Evolutionary conservation across 2,888 invertebrate species (phyloP).

Genomic region (Desoria tigrina): DNA sequence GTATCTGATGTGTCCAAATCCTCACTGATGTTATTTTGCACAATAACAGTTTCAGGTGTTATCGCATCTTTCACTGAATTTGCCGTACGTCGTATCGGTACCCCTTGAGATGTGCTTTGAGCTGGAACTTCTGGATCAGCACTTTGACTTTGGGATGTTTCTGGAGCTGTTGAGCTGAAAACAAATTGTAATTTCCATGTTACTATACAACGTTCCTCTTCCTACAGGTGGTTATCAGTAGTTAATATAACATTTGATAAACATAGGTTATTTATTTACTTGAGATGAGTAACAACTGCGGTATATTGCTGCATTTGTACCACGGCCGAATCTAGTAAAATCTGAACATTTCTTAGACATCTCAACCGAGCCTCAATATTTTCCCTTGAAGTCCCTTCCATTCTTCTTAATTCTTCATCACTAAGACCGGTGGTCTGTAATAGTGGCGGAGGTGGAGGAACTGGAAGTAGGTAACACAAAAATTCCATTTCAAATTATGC

Average conservation of each 20-base stretch:
- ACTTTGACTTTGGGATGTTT: no score
- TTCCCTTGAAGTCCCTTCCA: constrained; percentile 87
- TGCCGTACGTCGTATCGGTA: no score
- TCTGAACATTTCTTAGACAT: constrained; percentile 78
- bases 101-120: not conserved
- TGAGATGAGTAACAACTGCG: constrained; percentile 42
- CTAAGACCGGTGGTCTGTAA: constrained; percentile 70
- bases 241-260: not conserved
- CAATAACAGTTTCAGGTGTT: not conserved
- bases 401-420: constrained; percentile 77
- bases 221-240: no score
- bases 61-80: not conserved
- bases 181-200: no score
- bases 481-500: constrained; percentile 4
- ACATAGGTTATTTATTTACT: constrained; percentile 36
- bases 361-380: constrained; percentile 89
- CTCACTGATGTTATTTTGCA: not conserved
- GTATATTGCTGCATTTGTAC: constrained; percentile 93
- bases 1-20: constrained; percentile 5
- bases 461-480: constrained; percentile 39
- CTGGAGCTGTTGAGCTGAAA: no score
- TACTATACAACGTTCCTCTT: no score
- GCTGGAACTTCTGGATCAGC: not conserved
- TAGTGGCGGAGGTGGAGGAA: constrained; percentile 75
- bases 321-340: constrained; percentile 89